These are phyloP conservation scores for Saxicola maurus DNA, from an alignment of 2,797 vertebrate genomes.

Conservation along the genomic window DNA sequence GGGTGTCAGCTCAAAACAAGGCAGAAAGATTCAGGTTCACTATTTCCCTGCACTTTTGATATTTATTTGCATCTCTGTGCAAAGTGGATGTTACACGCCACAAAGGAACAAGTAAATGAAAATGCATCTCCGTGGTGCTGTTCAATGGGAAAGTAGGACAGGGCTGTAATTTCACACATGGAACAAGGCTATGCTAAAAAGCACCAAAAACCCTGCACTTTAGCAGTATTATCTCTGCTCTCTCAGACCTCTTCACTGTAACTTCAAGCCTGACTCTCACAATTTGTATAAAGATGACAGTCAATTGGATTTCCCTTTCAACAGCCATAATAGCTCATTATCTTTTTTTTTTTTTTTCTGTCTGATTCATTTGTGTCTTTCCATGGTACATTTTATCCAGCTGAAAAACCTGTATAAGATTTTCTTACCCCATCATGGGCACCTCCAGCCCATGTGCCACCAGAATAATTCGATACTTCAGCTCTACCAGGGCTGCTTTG, in stretches of 20 bases:
- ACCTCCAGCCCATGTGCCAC: neutral
- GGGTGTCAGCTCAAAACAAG: neutral
- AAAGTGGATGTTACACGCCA: neutral
- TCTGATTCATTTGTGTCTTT: conserved; percentile 27
- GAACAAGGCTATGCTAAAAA: conserved; percentile 1
- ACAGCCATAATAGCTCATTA: conserved; percentile 17
- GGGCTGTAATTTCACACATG: neutral
- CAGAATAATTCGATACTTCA: neutral
- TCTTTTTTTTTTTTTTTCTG: conserved; percentile 6
- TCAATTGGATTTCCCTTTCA: conserved; percentile 50
- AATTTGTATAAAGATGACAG: conserved; percentile 44
- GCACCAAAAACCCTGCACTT: neutral
- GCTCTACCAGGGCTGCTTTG: neutral
- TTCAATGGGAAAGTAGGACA: conserved; percentile 2
- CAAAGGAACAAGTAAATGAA: neutral
- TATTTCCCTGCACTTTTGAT: neutral
- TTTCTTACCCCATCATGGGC: neutral
- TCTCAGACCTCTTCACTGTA: neutral
- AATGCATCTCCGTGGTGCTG: neutral
- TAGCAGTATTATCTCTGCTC: neutral
- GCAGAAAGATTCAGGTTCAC: neutral
- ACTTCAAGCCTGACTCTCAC: conserved; percentile 20
- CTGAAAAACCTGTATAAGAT: neutral
- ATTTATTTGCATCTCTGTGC: conserved; percentile 23
- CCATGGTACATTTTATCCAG: conserved; percentile 11